Evolutionary conservation across 2,113 vertebrate species (phyloP), one percentile per base, ranked within the genome.

Genomic region (Callaeas wilsoni): DNA sequence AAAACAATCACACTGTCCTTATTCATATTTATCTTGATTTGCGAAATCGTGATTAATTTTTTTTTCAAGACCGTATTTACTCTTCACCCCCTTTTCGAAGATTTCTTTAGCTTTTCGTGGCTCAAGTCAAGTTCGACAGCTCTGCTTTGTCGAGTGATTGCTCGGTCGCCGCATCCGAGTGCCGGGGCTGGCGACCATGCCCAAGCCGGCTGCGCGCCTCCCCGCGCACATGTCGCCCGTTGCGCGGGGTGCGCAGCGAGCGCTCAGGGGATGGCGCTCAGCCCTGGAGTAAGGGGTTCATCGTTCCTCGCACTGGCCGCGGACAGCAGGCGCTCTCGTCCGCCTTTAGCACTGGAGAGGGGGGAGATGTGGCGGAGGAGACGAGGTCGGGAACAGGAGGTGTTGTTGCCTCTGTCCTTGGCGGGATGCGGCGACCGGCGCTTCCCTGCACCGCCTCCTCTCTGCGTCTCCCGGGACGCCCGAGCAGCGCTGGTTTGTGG

Each of bases 1-100:
- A 8, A 64, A 56, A 52, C 8, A 3, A 11, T 74, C 1, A 3
- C 39, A 0, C 19, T 26, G 26, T 44, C 56, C 64, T 7, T 9
- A 21, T 13, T 8, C 26, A 2, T 20, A 25, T 44, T 62, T 21
- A 19, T 9, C 14, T 16, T 16, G 35, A 44, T 30, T 52, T 16
- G 57, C 4, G 2, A 53, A 52, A 21, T 25, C 4, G 18, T 27
- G 18, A 4, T 44, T 57, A 1, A 12, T 14, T 14, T 25, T 30
- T 21, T 21, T 69, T 19, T 5, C 3, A 23, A 73, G 22, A 27
- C 18, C 1, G 0, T 13, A 7, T 50, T 87, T 39, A 32, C 77
- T 13, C 41, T 23, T 1, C 22, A 15, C 22, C 8, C 52, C 30
- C 32, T 86, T n/a, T 29, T 32, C 6, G 9, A 30, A 60, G 41